phyloP scores from a whole-genome alignment of 2,888 invertebrate species.

The Scaptomyza reducta region DNA sequence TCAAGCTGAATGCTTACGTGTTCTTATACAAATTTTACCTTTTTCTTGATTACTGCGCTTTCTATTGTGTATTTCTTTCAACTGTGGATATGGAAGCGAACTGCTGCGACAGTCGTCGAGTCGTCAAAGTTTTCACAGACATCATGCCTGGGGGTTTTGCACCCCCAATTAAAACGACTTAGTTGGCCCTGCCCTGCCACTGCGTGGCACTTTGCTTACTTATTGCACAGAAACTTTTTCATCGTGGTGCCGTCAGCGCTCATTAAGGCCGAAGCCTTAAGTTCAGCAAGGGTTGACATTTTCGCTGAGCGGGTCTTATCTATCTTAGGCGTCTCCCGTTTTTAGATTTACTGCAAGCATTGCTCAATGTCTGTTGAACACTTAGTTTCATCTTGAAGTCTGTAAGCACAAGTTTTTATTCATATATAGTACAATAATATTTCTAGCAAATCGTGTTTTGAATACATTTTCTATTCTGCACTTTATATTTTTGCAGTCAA shows the following conservation, averaged over 20 bases:
- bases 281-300: conserved; percentile 13
- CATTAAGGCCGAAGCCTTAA: conserved; percentile 36
- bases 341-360: not conserved
- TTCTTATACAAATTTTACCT: not conserved
- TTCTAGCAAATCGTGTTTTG: too few relatives aligned
- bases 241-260: conserved; percentile 43
- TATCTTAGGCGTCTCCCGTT: not conserved
- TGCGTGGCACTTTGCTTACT: not conserved
- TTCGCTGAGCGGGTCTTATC: not conserved
- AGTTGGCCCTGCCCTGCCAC: not conserved
- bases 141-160: not conserved
- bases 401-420: not conserved
- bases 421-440: too few relatives aligned
- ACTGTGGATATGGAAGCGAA: conserved; percentile 5
- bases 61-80: not conserved
- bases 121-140: conserved; percentile 18
- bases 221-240: conserved; percentile 39
- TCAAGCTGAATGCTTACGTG: not conserved
- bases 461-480: too few relatives aligned
- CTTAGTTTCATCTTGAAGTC: not conserved
- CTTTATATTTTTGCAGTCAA: too few relatives aligned
- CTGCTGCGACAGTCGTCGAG: conserved; percentile 18
- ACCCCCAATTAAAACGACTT: not conserved
- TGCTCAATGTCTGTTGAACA: not conserved
- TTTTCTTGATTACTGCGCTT: not conserved